Evolutionary conservation across 2,113 vertebrate species (phyloP).

Genomic region (Mastomys coucha): DNA sequence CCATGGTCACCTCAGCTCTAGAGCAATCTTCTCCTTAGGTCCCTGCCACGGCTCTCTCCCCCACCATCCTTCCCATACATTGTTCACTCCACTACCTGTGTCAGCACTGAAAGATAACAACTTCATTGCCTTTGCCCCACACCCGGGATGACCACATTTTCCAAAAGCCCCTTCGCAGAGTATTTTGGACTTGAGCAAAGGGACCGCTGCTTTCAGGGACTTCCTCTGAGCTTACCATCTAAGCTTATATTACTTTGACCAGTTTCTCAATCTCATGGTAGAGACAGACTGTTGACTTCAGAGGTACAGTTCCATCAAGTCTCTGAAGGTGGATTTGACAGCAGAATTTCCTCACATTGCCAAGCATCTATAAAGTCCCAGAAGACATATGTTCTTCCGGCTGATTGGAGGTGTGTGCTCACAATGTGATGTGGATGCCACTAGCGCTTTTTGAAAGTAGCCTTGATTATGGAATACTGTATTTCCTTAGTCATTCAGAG

Average conservation of each 20-base stretch:
- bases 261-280: background rate
- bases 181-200: background rate
- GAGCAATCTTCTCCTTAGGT: background rate
- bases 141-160: background rate
- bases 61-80: background rate
- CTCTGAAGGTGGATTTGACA: background rate
- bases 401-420: background rate
- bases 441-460: background rate
- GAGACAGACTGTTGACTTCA: background rate
- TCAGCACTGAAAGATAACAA: background rate
- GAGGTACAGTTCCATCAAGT: background rate
- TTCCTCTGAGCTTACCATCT: background rate
- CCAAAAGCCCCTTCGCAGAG: background rate
- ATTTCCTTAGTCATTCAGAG: background rate
- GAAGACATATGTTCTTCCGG: background rate
- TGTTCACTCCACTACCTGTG: background rate
- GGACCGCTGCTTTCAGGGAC: background rate
- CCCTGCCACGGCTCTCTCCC: background rate
- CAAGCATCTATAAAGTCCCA: background rate
- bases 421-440: background rate
- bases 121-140: background rate
- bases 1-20: background rate
- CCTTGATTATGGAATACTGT: background rate
- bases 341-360: background rate
- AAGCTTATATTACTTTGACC: background rate